A percentile compares a stretch with the other conserved stretches of the same genome.
These are phyloP conservation scores for Petaurus breviceps DNA, from an alignment of 2,113 vertebrate species.

Conservation along the genomic window DNA sequence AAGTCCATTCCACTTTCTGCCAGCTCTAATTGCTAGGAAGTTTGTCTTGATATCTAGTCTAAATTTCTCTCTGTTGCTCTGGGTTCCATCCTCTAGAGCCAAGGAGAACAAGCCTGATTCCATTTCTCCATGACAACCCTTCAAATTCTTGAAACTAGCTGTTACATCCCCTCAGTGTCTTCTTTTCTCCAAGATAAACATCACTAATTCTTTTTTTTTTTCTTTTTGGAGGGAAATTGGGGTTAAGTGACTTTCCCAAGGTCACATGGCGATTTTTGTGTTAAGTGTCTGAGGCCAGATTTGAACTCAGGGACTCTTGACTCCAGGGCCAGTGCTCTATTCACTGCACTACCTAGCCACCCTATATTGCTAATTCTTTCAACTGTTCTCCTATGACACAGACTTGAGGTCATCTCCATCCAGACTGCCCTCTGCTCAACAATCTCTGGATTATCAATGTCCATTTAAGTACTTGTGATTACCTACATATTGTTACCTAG, in stretches of 20 bases:
- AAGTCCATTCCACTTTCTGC: neutral
- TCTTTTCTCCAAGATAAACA: neutral
- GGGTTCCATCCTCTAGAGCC: neutral
- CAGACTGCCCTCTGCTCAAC: neutral
- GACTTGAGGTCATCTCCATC: neutral
- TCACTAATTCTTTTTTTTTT: neutral
- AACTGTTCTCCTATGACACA: neutral
- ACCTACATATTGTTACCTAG: neutral
- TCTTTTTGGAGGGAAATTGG: no score
- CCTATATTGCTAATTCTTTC: neutral
- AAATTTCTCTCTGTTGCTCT: neutral
- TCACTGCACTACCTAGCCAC: no score
- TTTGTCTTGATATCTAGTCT: neutral
- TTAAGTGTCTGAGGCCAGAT: no score
- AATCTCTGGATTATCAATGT: neutral
- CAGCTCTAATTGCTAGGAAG: neutral
- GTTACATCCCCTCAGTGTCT: neutral
- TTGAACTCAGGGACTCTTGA: no score
- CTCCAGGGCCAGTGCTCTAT: no score
- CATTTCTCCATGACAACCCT: neutral
- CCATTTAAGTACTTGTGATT: neutral
- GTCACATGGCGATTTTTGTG: no score
- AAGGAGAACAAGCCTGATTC: neutral
- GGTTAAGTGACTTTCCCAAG: no score
- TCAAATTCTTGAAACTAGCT: neutral